These are phyloP conservation scores for Chelidonichthys spinosus DNA, from an alignment of 2,797 vertebrate genomes.

Conservation along the genomic window DNA sequence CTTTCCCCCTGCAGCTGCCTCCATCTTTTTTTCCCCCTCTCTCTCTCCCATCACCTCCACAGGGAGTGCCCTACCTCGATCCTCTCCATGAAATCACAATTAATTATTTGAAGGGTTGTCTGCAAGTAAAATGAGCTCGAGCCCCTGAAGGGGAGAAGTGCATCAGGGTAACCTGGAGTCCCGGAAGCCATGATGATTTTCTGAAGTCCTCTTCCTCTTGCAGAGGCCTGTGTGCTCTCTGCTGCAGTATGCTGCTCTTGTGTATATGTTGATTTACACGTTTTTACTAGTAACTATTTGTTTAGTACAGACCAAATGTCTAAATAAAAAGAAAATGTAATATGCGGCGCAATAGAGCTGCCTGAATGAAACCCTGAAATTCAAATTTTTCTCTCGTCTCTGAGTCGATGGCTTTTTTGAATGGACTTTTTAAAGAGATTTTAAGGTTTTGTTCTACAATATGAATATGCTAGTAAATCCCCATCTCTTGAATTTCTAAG, in stretches of 20 bases:
- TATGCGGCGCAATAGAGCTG: no score
- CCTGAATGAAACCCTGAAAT: no score
- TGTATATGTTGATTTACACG: conserved; percentile 13
- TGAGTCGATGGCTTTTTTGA: no score
- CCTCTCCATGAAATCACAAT: conserved; percentile 62
- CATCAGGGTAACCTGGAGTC: conserved; percentile 43
- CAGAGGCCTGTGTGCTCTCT: conserved; percentile 29
- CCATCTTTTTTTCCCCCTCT: not conserved
- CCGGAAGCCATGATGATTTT: conserved; percentile 32
- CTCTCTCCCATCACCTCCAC: conserved; percentile 29
- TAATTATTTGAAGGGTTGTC: conserved; percentile 63
- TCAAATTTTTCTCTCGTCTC: no score
- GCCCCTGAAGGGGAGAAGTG: conserved; percentile 39
- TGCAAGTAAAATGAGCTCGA: conserved; percentile 46
- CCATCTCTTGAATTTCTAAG: no score
- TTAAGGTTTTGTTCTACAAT: no score
- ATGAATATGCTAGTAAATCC: no score
- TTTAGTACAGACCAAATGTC: no score
- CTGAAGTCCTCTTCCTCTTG: conserved; percentile 27
- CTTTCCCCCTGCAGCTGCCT: conserved; percentile 63
- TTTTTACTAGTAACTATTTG: not conserved
- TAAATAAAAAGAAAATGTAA: no score
- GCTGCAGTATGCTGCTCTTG: conserved; percentile 31
- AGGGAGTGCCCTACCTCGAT: conserved; percentile 57
- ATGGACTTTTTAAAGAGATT: no score